phyloP scores from a whole-genome alignment of 2,888 invertebrate genomes.

The Sphaerophoria rueppellii region DNA sequence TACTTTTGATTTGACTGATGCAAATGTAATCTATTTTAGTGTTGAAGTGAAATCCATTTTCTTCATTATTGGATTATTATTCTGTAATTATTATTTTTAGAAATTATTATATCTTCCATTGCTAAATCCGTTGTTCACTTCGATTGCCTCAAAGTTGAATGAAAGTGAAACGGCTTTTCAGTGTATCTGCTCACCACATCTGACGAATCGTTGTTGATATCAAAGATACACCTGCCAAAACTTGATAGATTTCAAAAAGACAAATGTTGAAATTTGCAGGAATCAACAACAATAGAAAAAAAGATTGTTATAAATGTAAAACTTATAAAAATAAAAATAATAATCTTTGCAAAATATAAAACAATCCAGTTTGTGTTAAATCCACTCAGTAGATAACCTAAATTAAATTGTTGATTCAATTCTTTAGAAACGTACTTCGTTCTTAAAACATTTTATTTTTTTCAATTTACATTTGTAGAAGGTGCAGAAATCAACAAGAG shows the following conservation, averaged over 20 bases:
- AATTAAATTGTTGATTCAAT: constrained; percentile 54
- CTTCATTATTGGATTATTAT: neutral
- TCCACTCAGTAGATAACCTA: constrained; percentile 66
- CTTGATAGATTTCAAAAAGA: too few species aligned
- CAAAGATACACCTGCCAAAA: too few species aligned
- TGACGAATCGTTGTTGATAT: too few species aligned
- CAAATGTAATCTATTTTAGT: constrained; percentile 13
- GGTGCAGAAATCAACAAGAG: constrained; percentile 5
- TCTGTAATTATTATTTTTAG: constrained; percentile 25
- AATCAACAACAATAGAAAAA: too few species aligned
- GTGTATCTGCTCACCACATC: neutral
- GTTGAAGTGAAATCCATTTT: neutral
- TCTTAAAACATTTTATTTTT: too few species aligned
- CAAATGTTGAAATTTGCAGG: too few species aligned
- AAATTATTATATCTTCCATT: neutral
- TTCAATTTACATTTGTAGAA: neutral
- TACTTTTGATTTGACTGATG: neutral
- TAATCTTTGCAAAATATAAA: too few species aligned
- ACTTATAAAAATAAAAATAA: too few species aligned
- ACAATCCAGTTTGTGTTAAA: constrained; percentile 46
- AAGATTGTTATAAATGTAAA: too few species aligned
- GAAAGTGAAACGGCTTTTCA: neutral
- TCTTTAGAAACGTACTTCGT: neutral
- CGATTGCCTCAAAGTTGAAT: too few species aligned
- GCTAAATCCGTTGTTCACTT: neutral